Evolutionary conservation across 2,888 invertebrate species (phyloP), one percentile per base, ranked within the genome.

Genomic region (Drosophila robusta): DNA sequence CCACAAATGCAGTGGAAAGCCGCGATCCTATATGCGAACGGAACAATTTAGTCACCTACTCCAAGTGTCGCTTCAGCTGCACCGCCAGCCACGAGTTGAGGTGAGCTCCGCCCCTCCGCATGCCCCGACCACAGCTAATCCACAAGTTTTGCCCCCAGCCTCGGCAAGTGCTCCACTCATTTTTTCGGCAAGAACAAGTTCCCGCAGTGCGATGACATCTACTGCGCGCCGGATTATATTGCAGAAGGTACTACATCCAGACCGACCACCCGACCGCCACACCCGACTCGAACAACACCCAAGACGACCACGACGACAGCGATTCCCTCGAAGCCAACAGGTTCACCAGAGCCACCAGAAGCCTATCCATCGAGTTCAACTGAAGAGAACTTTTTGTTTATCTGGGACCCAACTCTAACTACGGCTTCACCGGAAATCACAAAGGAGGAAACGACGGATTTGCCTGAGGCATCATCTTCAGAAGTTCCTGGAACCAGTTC

Each of bases 141-240:
- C 4, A 6, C 12, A 39, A 9, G 14, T 9, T 22, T 39, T n/a
- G 12, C 7, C 11, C 44, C 1, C 38, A 70, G 75, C 0, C 0
- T 29, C 0, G 0, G 0, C 0, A 0, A 34, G 0, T 76, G 75
- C 34, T 1, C 0, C 0, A 0, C 1, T 1, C 18, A 51, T 2
- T 0, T 60, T 0, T 3, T 1, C 7, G 58, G 39, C 7, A 45
- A n/a, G 22, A 0, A 14, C 8, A 41, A 4, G 0, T 62, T 45
- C 22, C 70, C 64, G 14, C 3, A 7, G 7, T 77, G 77, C 50
- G 5, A 44, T 0, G 54, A 70, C n/a, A 36, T 77, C n/a, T 62
- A 26, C 41, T 77, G 76, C 9, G 8, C n/a, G 6, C 7, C 47
- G 39, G 6, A 4, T 3, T 8, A 5, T 4, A 0, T 3, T 4